Percentiles rank a stretch among this genome's conserved stretches.
Evolutionary conservation across 2,113 vertebrate genomes (phyloP).

Genomic region (Cacatua alba): DNA sequence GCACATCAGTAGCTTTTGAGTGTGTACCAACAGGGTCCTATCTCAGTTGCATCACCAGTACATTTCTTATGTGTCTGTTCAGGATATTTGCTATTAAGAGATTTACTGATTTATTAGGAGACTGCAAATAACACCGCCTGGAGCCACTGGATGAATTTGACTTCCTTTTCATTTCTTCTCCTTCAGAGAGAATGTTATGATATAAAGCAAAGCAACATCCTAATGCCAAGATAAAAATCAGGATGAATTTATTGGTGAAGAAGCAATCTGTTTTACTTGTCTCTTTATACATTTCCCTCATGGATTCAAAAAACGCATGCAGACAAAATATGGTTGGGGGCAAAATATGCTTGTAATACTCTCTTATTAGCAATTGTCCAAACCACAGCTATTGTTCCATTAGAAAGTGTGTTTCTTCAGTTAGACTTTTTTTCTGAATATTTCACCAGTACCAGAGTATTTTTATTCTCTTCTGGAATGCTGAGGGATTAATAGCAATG

Average conservation of each 20-base stretch:
- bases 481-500: background rate
- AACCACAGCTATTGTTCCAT: background rate
- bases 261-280: background rate
- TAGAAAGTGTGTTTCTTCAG: background rate
- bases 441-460: background rate
- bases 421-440: background rate
- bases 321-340: background rate
- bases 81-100: background rate
- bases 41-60: background rate
- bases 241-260: background rate
- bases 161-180: background rate
- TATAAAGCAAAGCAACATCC: background rate
- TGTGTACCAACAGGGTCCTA: background rate
- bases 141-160: background rate
- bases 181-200: background rate
- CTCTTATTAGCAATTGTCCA: background rate
- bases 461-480: background rate
- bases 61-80: background rate
- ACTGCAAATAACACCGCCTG: background rate
- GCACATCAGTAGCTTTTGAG: background rate
- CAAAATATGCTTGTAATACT: background rate
- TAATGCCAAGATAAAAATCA: background rate
- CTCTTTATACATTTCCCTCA: background rate
- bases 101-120: background rate
- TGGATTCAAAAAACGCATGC: background rate